Conservation (phyloP, 23 tunicate species). For the Corella eumyota region DNA sequence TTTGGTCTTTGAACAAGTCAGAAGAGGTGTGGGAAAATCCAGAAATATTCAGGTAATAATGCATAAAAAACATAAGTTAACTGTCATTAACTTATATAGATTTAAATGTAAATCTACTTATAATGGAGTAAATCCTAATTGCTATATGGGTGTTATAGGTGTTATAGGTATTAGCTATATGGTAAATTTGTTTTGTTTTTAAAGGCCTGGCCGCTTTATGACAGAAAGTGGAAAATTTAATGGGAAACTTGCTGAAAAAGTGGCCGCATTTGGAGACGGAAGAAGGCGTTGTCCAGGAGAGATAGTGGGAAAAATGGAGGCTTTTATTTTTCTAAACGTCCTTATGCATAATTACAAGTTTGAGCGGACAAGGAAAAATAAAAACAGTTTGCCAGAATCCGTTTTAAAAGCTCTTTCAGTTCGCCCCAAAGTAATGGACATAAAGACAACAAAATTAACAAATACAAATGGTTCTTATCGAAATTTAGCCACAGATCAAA, state of each 20-base stretch:
- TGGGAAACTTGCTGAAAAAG: constrained; percentile 23
- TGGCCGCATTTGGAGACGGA: constrained; percentile 47
- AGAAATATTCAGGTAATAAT: constrained; percentile 33
- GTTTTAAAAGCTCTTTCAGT: constrained; percentile 4
- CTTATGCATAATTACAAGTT: constrained; percentile 8
- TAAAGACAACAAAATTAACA: constrained; percentile 8
- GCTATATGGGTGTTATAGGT: too few relatives aligned
- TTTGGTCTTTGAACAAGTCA: constrained; percentile 55
- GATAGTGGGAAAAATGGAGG: constrained; percentile 27
- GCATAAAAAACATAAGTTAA: too few relatives aligned
- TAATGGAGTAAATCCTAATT: too few relatives aligned
- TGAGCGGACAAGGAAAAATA: constrained; percentile 1
- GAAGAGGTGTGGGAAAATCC: constrained; percentile 26
- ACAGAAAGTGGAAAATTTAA: constrained; percentile 15
- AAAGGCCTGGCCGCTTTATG: constrained; percentile 48
- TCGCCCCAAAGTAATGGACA: constrained; percentile 10
- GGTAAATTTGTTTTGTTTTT: too few relatives aligned
- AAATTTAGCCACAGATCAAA: too few relatives aligned
- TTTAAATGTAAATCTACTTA: too few relatives aligned
- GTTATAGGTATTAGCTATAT: too few relatives aligned
- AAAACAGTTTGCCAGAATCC: constrained; percentile 13
- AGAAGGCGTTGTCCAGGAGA: constrained; percentile 60
- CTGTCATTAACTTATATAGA: too few relatives aligned
- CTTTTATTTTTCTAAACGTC: constrained; percentile 16
- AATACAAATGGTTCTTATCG: too few relatives aligned